Percentiles rank a stretch among this genome's conserved stretches.
Conservation (phyloP, 2,888 invertebrate genomes). For the Brachyptera putata region DNA sequence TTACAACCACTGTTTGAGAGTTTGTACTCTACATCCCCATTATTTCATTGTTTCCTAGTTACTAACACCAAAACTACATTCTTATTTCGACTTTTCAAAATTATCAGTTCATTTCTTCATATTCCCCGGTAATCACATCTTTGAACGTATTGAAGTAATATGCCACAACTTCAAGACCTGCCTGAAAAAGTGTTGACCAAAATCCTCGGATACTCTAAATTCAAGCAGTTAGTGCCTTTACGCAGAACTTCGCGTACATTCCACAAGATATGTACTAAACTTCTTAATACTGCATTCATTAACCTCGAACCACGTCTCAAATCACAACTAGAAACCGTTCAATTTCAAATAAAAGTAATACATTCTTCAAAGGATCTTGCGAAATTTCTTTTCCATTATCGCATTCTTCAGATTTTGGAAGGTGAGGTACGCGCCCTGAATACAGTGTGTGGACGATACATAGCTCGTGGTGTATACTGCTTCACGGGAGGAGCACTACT, state of each 20-base stretch:
- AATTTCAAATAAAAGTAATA: background rate
- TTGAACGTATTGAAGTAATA: too few species aligned
- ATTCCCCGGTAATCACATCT: too few species aligned
- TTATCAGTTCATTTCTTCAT: too few species aligned
- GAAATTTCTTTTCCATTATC: background rate
- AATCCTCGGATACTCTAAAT: background rate
- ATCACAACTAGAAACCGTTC: background rate
- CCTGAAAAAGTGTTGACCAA: constrained; percentile 1
- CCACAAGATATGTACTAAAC: background rate
- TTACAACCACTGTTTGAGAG: too few species aligned
- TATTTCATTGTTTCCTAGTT: too few species aligned
- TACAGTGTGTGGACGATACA: background rate
- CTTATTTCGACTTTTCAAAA: too few species aligned
- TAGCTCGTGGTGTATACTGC: background rate
- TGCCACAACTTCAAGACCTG: background rate
- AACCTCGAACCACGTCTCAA: background rate
- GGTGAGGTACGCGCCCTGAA: background rate
- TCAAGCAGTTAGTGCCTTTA: background rate
- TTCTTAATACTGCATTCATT: background rate
- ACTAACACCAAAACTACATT: too few species aligned
- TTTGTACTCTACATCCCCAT: too few species aligned
- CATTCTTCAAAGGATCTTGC: background rate
- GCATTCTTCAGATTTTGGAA: constrained; percentile 1
- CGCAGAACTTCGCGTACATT: background rate
- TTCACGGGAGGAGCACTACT: constrained; percentile 3